Percentiles rank a stretch among this genome's conserved stretches.
Evolutionary conservation across 2,888 invertebrate species (phyloP).

Genomic region (Caenorhabditis becei): DNA sequence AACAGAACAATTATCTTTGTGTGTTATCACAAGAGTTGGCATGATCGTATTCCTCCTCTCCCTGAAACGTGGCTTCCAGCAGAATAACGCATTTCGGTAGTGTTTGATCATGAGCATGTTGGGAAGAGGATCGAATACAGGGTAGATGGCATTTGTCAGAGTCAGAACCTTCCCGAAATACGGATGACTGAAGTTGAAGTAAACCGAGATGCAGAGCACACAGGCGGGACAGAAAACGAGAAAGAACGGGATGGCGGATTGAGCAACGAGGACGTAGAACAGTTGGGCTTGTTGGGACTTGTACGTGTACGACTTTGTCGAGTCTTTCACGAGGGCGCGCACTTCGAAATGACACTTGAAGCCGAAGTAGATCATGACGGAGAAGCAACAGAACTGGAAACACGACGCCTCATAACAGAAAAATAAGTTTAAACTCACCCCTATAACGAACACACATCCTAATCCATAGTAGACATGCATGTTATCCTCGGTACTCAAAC

Average conservation of each 20-base stretch:
- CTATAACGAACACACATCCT: slow-evolving; percentile 4
- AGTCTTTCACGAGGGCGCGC: background rate
- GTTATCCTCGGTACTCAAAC: background rate
- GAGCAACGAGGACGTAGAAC: slow-evolving; percentile 34
- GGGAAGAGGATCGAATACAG: slow-evolving; percentile 30
- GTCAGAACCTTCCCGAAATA: background rate
- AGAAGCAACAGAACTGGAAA: background rate
- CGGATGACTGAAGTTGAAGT: background rate
- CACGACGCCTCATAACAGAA: background rate
- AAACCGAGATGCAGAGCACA: slow-evolving; percentile 6
- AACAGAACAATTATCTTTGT: no score
- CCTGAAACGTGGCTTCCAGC: no score
- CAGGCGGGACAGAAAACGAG: slow-evolving; percentile 22
- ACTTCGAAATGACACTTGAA: background rate
- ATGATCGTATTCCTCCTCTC: no score
- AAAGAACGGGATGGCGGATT: slow-evolving; percentile 19
- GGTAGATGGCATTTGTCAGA: slow-evolving; percentile 18
- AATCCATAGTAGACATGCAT: slow-evolving; percentile 5
- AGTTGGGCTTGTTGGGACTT: slow-evolving; percentile 18
- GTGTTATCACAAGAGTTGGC: no score
- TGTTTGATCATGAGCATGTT: slow-evolving; percentile 14
- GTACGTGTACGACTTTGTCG: background rate
- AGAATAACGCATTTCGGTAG: slow-evolving; percentile 37
- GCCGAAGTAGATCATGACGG: slow-evolving; percentile 3
- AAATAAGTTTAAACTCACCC: background rate